Base-by-base conservation (phyloP, 2,113 vertebrate species). In the Tricholaema leucomelas region DNA sequence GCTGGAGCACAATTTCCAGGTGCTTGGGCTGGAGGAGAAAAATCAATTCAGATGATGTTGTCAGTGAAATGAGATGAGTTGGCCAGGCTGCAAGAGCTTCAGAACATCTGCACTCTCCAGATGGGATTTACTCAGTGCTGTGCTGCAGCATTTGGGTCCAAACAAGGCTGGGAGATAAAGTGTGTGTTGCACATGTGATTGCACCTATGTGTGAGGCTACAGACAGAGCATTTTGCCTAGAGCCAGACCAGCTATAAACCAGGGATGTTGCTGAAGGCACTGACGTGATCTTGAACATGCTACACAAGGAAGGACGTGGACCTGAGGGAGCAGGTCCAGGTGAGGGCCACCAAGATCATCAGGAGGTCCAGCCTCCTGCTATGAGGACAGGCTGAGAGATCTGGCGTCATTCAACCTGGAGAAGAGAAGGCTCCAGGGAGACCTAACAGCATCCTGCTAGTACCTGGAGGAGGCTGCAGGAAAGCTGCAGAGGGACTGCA, bases 171-270 rank as follows among this genome's bases (percentile, higher is more conserved):
- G 74, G 87, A 86, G 91, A 87, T 94, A 12, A 79, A 92, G 94
- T 69, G 79, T 91, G 94, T 78, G 89, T 10, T 92, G 86, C 92
- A 94, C 88, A 42, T 86, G 86, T 46, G 85, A 70, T 65, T 33
- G 67, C 88, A 85, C 12, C 54, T 60, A 50, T 38, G 56, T 52
- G 28, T 15, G 40, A 63, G 80, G 8, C 55, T 48, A 20, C 12
- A 36, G 59, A 59, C 42, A 31, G 84, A 90, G 42, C 54, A 12
- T 35, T 33, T 17, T 13, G 35, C 25, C 27, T 42, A 42, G 78
- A 92, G 86, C 88, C 94, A 93, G 83, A 50, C 40, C 70, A 56
- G 66, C 76, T 81, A 38, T 23, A 86, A 46, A 23, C 2, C 81
- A 64, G 81, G 59, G 88, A 48, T 44, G 73, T 75, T 93, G 9